Percentiles rank a stretch among this genome's conserved stretches.
These are phyloP conservation scores for Cephus runcator DNA, from an alignment of 2,888 invertebrate genomes.

Conservation along the genomic window DNA sequence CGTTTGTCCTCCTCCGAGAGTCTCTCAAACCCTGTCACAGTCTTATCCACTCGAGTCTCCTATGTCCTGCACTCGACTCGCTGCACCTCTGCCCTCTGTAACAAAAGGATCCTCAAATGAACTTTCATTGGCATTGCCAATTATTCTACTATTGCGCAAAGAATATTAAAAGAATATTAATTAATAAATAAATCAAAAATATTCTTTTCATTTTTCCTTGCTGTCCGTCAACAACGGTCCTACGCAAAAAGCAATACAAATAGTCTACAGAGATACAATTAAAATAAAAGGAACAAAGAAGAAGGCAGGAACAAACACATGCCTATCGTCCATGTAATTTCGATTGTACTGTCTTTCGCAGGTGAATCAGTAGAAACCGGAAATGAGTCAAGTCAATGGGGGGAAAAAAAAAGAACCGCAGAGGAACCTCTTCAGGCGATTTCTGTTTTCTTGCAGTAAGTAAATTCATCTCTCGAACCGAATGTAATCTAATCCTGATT, in stretches of 20 bases:
- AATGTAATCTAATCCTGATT: not conserved
- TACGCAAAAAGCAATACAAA: not conserved
- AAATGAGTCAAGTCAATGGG: not conserved
- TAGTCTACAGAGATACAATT: not conserved
- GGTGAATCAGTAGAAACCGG: not conserved
- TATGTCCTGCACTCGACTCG: slow-evolving; percentile 14
- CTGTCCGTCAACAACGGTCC: not conserved
- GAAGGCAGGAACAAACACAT: not conserved
- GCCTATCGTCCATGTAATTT: not conserved
- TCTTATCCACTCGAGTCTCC: slow-evolving; percentile 6
- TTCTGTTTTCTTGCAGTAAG: not conserved
- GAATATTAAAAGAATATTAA: slow-evolving; percentile 7
- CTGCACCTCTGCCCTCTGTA: slow-evolving; percentile 37
- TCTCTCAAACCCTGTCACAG: slow-evolving; percentile 18
- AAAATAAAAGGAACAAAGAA: not conserved
- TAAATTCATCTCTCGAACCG: not conserved
- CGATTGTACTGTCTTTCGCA: not conserved
- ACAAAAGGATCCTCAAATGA: slow-evolving; percentile 11
- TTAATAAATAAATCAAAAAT: not conserved
- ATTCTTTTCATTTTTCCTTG: not conserved
- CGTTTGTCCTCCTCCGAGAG: slow-evolving; percentile 32
- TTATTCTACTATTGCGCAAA: not conserved
- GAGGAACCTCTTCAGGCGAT: not conserved
- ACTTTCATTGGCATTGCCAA: not conserved
- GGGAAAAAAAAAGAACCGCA: too few relatives aligned